A percentile compares a stretch with the other conserved stretches of the same genome.
These are phyloP conservation scores for Heptranchias perlo DNA, from an alignment of 2,113 vertebrate genomes.

Conservation along the genomic window DNA sequence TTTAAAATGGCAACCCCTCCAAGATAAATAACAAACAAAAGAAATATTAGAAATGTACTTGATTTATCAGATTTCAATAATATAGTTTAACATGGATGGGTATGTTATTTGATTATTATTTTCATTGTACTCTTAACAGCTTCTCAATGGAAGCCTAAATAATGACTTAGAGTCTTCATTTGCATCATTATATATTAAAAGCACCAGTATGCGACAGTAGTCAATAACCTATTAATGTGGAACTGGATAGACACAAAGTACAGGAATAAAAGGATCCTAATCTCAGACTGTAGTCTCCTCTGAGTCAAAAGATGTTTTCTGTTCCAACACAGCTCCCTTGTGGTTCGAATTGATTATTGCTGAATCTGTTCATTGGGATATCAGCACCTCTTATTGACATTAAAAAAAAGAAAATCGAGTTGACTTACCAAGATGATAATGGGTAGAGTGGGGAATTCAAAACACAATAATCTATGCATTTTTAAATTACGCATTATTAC, in stretches of 20 bases:
- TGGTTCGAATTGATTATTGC: neutral
- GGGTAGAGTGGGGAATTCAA: neutral
- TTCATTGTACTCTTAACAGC: neutral
- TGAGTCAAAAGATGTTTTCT: constrained; percentile 4
- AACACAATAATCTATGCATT: neutral
- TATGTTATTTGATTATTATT: neutral
- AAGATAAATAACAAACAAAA: neutral
- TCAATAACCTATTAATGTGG: constrained; percentile 12
- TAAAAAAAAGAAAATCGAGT: neutral
- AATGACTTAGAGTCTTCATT: neutral
- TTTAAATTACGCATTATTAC: neutral
- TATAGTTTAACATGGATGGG: neutral
- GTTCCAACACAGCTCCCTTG: neutral
- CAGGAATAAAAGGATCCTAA: neutral
- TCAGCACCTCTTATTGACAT: neutral
- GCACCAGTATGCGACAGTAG: neutral
- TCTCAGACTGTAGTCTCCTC: neutral
- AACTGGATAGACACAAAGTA: neutral
- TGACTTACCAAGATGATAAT: neutral
- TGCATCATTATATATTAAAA: neutral
- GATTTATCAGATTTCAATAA: neutral
- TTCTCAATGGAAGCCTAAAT: neutral
- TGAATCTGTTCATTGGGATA: neutral
- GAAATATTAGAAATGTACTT: neutral
- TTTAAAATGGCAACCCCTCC: too few relatives aligned